Conservation (phyloP, 2,888 invertebrate genomes). For the Lasioglossum pauxillum region DNA sequence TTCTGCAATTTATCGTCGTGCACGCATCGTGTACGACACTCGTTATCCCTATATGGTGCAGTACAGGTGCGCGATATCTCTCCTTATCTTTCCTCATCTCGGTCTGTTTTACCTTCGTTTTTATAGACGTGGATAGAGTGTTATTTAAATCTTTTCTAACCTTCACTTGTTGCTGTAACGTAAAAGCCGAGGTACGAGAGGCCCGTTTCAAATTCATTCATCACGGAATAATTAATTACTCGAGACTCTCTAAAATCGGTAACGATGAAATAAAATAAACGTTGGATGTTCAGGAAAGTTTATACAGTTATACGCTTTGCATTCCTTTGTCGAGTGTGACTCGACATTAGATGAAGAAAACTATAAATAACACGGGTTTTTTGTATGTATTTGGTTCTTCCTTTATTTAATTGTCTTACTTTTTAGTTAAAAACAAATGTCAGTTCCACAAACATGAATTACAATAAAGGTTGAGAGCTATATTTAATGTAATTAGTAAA, state of each 20-base stretch:
- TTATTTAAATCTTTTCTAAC: neutral
- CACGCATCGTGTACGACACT: slow-evolving; percentile 46
- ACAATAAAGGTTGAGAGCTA: too few species aligned
- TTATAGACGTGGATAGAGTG: slow-evolving; percentile 15
- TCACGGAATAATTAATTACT: neutral
- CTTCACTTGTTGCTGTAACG: neutral
- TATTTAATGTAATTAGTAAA: too few species aligned
- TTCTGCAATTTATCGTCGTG: slow-evolving; percentile 60
- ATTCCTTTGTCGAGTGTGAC: too few species aligned
- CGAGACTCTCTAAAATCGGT: neutral
- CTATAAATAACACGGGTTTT: too few species aligned
- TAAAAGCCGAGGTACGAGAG: neutral
- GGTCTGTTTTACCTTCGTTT: slow-evolving; percentile 40
- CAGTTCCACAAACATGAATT: too few species aligned
- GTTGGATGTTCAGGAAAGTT: too few species aligned
- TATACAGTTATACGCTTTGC: neutral
- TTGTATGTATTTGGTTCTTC: too few species aligned
- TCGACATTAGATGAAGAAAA: too few species aligned
- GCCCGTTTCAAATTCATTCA: neutral
- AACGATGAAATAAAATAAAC: too few species aligned
- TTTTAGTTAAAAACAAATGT: too few species aligned
- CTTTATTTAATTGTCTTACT: too few species aligned
- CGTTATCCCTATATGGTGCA: slow-evolving; percentile 69
- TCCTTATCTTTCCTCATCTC: slow-evolving; percentile 42
- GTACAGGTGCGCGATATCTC: slow-evolving; percentile 52